Base-by-base conservation (phyloP, 2,113 vertebrate species). In the Alouatta palliata region DNA sequence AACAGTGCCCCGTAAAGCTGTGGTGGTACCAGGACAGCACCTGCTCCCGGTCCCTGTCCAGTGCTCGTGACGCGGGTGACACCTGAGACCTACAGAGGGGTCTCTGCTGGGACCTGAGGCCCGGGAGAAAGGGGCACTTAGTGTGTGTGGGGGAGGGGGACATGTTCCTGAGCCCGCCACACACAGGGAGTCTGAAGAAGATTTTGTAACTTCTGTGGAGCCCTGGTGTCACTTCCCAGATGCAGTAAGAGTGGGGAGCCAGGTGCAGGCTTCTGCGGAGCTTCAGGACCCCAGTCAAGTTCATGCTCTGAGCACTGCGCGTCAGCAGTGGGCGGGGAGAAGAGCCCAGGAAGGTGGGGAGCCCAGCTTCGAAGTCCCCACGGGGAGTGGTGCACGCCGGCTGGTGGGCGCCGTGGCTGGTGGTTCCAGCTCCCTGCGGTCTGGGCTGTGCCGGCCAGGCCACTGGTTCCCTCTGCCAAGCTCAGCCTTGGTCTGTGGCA, bases 301-400 rank as follows among this genome's bases (percentile, higher is more conserved):
- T 37, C 61, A 17, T 27, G 37, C n/a, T 75, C 49, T 21, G 27
- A 30, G 32, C 49, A 3, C 25, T 32, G 68, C 1, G 5, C 1
- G 1, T 20, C 2, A 35, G 37, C 87, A 49, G 23, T 17, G 32
- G 47, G 32, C 7, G 3, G 45, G 25, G 19, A 10, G 35, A 21
- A 32, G 43, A 23, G 25, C 27, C 27, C 43, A 35, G 14, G 80
- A 16, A 37, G 11, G 37, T 6, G 1, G 54, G 35, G 27, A 35
- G 11, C 61, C 27, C 61, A 64, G 27, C 61, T 64, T 27, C 13
- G 6, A 27, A 17, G 54, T 16, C 49, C 11, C 21, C 1, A 17
- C 2, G 23, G 32, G 0, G 32, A 66, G 58, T 40, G 37, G 8
- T 6, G 7, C 54, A 8, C 0, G 8, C 23, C 1, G 12, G 32